Evolutionary conservation across 2,113 vertebrate species (phyloP).

Genomic region (Mesembrinibis cayennensis): DNA sequence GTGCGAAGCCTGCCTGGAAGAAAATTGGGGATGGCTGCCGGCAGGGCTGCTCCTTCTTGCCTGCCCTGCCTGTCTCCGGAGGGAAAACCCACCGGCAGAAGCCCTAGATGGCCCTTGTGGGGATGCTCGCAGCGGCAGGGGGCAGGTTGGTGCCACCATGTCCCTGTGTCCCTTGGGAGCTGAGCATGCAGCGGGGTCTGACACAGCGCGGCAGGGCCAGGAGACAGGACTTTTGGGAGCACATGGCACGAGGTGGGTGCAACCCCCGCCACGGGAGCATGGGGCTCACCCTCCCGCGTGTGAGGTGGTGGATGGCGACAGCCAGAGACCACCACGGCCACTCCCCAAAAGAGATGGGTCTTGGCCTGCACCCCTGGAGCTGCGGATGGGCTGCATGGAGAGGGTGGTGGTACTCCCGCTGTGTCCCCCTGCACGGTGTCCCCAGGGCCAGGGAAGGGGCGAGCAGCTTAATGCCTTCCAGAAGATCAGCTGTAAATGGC

Average conservation of each 20-base stretch:
- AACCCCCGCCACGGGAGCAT: rapidly evolving
- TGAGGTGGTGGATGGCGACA: rapidly evolving
- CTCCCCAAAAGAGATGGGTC: background rate
- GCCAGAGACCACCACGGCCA: background rate
- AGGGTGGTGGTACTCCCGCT: background rate
- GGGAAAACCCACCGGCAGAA: background rate
- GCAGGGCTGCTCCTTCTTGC: background rate
- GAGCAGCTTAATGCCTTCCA: constrained; percentile 72
- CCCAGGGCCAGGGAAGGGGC: background rate
- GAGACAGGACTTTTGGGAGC: background rate
- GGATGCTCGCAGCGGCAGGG: rapidly evolving
- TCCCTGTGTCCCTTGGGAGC: background rate
- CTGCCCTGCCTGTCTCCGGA: rapidly evolving
- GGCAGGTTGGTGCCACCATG: background rate
- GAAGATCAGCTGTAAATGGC: constrained; percentile 72
- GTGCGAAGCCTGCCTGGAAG: background rate
- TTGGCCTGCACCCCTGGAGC: rapidly evolving
- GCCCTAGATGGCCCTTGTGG: background rate
- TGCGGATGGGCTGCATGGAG: rapidly evolving
- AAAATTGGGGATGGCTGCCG: background rate
- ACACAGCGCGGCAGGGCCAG: rapidly evolving
- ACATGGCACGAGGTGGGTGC: rapidly evolving
- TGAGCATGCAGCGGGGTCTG: background rate
- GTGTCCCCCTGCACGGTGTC: background rate
- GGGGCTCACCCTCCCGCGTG: background rate